Percentiles rank a stretch among this genome's conserved stretches.
Evolutionary conservation across 2,888 invertebrate species (phyloP).

Genomic region (Scaptomyza reducta): DNA sequence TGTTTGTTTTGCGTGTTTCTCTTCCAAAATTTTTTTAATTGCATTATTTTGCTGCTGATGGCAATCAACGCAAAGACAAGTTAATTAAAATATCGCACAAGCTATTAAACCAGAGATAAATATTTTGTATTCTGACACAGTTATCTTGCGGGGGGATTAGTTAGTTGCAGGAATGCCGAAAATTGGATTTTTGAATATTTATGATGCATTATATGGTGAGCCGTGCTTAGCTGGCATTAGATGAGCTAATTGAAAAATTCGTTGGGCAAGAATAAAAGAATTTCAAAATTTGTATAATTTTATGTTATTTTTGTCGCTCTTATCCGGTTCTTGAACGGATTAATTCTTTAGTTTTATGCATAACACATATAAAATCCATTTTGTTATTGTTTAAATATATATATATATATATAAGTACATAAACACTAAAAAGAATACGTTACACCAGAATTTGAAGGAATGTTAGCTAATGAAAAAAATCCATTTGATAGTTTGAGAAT

Average conservation of each 20-base stretch:
- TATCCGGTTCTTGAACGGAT: slow-evolving; percentile 28
- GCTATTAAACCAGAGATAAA: slow-evolving; percentile 12
- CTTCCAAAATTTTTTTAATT: slow-evolving; percentile 64
- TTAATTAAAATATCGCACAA: slow-evolving; percentile 64
- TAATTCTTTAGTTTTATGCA: neutral
- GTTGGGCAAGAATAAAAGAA: neutral
- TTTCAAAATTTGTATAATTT: neutral
- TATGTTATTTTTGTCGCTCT: slow-evolving; percentile 28
- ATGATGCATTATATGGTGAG: slow-evolving; percentile 29
- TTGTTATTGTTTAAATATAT: slow-evolving; percentile 2
- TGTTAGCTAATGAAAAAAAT: slow-evolving; percentile 8
- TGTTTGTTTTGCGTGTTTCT: slow-evolving; percentile 27
- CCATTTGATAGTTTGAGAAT: neutral
- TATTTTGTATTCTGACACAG: slow-evolving; percentile 17
- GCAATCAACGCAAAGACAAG: slow-evolving; percentile 66
- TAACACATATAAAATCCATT: slow-evolving; percentile 11
- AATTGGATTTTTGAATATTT: slow-evolving; percentile 18
- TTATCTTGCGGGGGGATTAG: slow-evolving; percentile 1
- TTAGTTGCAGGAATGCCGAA: neutral
- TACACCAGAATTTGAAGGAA: slow-evolving; percentile 50
- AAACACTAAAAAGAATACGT: slow-evolving; percentile 41
- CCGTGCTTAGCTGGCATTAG: slow-evolving; percentile 22
- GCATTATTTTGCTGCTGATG: slow-evolving; percentile 57
- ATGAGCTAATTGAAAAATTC: neutral
- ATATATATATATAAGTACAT: slow-evolving; percentile 6